Base-by-base conservation (phyloP, 2,113 vertebrate species). In the Emydura subglobosa region DNA sequence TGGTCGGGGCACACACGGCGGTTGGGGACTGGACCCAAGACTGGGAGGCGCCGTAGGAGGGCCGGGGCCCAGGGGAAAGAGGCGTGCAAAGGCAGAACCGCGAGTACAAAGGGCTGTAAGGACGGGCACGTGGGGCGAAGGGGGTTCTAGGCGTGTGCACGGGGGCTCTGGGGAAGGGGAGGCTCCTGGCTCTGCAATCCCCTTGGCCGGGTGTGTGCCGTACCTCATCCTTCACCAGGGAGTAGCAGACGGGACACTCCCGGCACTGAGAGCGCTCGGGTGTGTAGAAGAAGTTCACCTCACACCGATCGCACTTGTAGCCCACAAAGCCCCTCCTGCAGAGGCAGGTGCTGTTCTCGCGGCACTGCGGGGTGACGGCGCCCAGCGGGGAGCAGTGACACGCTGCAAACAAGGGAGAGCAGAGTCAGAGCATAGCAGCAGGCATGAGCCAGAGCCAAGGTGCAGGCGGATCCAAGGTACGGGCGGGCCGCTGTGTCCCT, bases 321-420 rank as follows among this genome's bases (percentile, higher is more conserved):
- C 99, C 99, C 95, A 98, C 94, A 0, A 99, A 99, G 93, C 99
- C 99, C 0, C 97, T 97, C 49, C 57, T 98, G 95, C 99, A 99
- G 72, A 96, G 89, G 86, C 99, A 99, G 1, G 99, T 99, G 86
- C 99, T 98, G 68, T 99, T 99, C 93, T 98, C 90, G 0, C 98
- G 98, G 95, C 99, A 99, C 97, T 99, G 99, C 47, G 96, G 98
- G 6, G 98, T 98, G 78, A 95, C 0, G 2, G 99, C 98, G 31
- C 99, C 99, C 98, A 99, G 98, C 0, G 98, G 98, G 95, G 99
- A 99, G 96, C 99, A 99, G 98, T 99, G 99, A 95, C 99, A 99
- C 90, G 99, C 99, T 99, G 96, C 39, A 81, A 14, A 0, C 11
- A 86, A 13, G 55, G 9, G 91, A 79, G 55, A n/a, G 25, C 31